Evolutionary conservation across 1,140 invertebrate genomes (phyloP).

Genomic region (Bicyclus anynana): DNA sequence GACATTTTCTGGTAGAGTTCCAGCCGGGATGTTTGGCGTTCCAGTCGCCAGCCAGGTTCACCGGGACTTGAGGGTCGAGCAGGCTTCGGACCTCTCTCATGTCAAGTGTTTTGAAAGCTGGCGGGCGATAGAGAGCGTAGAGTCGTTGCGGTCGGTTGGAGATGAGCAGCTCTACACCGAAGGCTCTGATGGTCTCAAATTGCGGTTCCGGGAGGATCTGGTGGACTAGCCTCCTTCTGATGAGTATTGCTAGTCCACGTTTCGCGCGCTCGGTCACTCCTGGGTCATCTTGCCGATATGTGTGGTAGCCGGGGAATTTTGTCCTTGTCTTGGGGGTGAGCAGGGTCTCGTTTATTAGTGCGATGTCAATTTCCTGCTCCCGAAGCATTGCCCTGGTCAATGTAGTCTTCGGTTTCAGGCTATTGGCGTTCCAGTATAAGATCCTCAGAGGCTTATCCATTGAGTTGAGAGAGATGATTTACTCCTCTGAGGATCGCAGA

Average conservation of each 20-base stretch:
- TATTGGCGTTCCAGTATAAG: conserved; percentile 16
- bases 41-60: no score
- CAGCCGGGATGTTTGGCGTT: no score
- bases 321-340: no score
- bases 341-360: not conserved
- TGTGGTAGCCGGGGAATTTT: not conserved
- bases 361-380: not conserved
- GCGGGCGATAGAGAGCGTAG: no score
- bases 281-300: not conserved
- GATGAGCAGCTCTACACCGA: not conserved
- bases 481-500: not conserved
- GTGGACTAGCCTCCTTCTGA: not conserved
- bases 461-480: not conserved
- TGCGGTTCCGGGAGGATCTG: no score
- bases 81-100: no score
- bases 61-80: no score
- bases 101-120: no score
- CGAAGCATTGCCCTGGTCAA: not conserved
- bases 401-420: not conserved
- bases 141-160: no score
- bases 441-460: not conserved
- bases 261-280: not conserved
- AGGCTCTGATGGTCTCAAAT: no score
- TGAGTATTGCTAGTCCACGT: not conserved
- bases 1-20: no score